Conservation (phyloP, 2,888 invertebrate species). For the Drosophila incognita region DNA sequence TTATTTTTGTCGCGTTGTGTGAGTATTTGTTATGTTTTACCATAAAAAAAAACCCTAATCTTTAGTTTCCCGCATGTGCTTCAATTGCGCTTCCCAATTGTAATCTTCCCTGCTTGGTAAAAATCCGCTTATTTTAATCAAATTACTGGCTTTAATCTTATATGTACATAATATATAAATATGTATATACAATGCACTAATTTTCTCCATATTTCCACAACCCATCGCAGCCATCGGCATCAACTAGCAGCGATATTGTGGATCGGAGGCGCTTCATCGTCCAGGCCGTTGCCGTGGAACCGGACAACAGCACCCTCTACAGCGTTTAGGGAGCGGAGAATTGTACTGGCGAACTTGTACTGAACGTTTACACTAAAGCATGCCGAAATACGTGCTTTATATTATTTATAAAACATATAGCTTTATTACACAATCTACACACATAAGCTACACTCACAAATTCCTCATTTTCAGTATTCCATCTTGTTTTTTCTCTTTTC, state of each 20-base stretch:
- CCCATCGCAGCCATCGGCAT: constrained; percentile 48
- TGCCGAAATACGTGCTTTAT: constrained; percentile 32
- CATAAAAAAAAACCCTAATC: background rate
- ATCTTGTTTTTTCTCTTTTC: background rate
- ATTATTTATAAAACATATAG: constrained; percentile 46
- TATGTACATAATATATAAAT: background rate
- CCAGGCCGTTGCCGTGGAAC: constrained; percentile 82
- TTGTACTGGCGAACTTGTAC: constrained; percentile 16
- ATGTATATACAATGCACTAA: background rate
- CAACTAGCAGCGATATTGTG: constrained; percentile 31
- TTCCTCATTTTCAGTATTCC: constrained; percentile 23
- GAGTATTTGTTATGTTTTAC: constrained; percentile 63
- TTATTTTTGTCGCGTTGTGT: constrained; percentile 67
- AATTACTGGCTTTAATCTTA: background rate
- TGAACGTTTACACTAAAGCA: constrained; percentile 21
- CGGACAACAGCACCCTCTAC: constrained; percentile 82
- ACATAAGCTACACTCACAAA: constrained; percentile 10
- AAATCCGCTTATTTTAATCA: background rate
- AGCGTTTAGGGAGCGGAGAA: constrained; percentile 41
- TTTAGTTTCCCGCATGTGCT: constrained; percentile 29
- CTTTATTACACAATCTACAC: constrained; percentile 36
- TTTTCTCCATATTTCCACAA: background rate
- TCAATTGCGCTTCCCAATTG: background rate
- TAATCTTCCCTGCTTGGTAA: constrained; percentile 17
- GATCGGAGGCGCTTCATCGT: constrained; percentile 83